Evolutionary conservation across 2,113 vertebrate species (phyloP).

Genomic region (Cephalopholis sonnerati): DNA sequence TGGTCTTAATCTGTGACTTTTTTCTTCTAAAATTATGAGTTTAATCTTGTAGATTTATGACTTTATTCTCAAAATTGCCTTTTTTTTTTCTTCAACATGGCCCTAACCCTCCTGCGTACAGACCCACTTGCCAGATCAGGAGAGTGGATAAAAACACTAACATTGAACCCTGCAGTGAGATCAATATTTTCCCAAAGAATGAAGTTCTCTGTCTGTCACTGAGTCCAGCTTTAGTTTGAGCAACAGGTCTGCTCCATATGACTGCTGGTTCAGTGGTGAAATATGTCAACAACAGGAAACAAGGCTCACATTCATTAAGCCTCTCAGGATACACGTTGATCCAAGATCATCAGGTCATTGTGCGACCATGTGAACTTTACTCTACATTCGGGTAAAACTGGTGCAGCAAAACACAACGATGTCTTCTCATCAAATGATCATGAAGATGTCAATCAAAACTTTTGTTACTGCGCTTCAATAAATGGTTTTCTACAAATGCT

Average conservation of each 20-base stretch:
- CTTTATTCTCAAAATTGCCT: too few relatives aligned
- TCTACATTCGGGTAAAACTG: not conserved
- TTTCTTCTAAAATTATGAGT: too few relatives aligned
- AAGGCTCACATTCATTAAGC: slow-evolving; percentile 35
- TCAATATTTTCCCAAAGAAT: slow-evolving; percentile 1
- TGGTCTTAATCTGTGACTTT: too few relatives aligned
- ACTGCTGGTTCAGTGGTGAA: slow-evolving; percentile 6
- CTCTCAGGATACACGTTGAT: slow-evolving; percentile 12
- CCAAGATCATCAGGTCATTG: slow-evolving; percentile 15
- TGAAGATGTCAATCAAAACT: not conserved
- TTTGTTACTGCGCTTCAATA: not conserved
- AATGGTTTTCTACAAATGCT: not conserved
- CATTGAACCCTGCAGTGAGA: not conserved
- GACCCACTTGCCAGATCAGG: too few relatives aligned
- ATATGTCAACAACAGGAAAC: slow-evolving; percentile 45
- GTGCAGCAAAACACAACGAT: not conserved
- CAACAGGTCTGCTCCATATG: slow-evolving; percentile 2
- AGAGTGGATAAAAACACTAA: too few relatives aligned
- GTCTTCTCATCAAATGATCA: not conserved
- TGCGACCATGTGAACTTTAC: not conserved
- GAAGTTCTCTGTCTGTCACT: not conserved
- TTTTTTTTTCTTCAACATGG: too few relatives aligned
- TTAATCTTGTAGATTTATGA: too few relatives aligned
- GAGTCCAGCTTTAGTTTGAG: not conserved
- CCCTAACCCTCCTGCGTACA: too few relatives aligned